Conservation (phyloP, 2,797 vertebrate genomes). For the Sylvia borin region DNA sequence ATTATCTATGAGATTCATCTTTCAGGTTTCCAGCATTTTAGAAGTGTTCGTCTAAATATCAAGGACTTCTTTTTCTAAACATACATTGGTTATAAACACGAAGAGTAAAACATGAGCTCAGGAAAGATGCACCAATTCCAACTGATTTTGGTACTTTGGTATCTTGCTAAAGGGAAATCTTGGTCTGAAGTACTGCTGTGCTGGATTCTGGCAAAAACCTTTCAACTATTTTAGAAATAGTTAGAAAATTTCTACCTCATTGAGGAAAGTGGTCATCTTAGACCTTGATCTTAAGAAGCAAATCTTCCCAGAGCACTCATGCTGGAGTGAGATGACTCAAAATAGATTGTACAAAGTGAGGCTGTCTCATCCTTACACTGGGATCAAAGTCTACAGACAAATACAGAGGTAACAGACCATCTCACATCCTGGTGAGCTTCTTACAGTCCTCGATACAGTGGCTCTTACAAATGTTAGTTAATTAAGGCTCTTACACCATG, state of each 20-base stretch:
- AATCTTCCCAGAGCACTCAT: background rate
- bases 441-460: background rate
- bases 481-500: background rate
- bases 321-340: background rate
- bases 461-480: background rate
- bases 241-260: background rate
- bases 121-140: rapidly evolving
- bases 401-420: background rate
- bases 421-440: background rate
- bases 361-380: background rate
- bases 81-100: background rate
- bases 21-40: background rate
- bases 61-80: background rate
- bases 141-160: background rate
- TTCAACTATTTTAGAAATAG: background rate
- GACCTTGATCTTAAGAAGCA: background rate
- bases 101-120: background rate
- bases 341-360: background rate
- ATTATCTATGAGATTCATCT: background rate
- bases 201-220: background rate
- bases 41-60: background rate
- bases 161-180: background rate
- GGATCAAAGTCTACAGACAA: background rate
- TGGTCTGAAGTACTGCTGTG: background rate
- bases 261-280: background rate